Evolutionary conservation across 2,888 invertebrate species (phyloP), one percentile per base, ranked within the genome.

Genomic region (Chaetogeoica ovagalla): DNA sequence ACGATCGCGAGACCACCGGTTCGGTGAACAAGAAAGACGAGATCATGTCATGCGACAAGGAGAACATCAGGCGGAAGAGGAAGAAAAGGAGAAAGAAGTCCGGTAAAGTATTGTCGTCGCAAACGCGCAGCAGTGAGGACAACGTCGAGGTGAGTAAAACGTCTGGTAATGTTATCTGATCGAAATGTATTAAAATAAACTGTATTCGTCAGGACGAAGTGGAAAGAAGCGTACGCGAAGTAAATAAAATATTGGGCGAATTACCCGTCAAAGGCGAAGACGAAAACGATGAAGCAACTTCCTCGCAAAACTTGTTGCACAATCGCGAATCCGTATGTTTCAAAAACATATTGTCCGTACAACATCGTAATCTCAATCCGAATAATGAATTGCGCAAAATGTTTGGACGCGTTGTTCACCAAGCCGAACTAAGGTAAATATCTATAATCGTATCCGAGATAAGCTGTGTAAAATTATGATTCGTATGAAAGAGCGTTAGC

Each of bases 301-400:
- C 37, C 13, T 70, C 68, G 13, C 68, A 55, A 2, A 62, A 39
- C 62, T n/a, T 77, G 15, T 19, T 52, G 13, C 57, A 65, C n/a
- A 65, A 63, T 39, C 60, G 63, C 13, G 79, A 65, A 1, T 65
- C 62, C 13, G 17, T 79, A n/a, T 71, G 15, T 63, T 70, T 71
- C n/a, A 79, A 71, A 63, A 71, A 71, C 57, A 79, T 92, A 57
- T 87, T 94, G 15, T 87, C 87, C 72, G 89, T 93, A 43, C 91
- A 93, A 83, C 88, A 90, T 83, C 92, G 92, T 85, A 89, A 92
- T 86, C 87, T 94, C 37, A 94, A 94, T 87, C 91, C 93, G 17
- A 92, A 92, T 83, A 93, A 93, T 87, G 94, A 94, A 87, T 88
- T 94, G 85, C 91, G 92, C 82, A 89, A 91, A 85, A 93, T 94